Conservation (phyloP, 2,888 invertebrate genomes). For the Alloplasta piceator region DNA sequence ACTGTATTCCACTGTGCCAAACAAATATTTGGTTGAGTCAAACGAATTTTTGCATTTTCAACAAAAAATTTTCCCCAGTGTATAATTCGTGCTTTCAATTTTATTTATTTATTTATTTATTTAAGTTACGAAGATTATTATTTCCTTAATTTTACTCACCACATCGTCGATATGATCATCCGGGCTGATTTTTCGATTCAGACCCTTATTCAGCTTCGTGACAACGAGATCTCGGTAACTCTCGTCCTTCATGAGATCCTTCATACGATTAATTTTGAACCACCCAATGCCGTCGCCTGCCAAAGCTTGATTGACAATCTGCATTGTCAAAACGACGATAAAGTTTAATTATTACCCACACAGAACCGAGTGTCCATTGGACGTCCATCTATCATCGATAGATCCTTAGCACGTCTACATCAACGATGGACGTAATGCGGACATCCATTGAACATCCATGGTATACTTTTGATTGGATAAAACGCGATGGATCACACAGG, state of each 20-base stretch:
- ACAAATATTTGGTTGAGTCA: no score
- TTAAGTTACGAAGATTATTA: background rate
- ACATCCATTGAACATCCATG: no score
- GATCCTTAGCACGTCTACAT: no score
- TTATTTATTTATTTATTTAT: conserved; percentile 7
- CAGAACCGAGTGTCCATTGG: no score
- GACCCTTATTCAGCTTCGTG: conserved; percentile 96
- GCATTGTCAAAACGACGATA: conserved; percentile 25
- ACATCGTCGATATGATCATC: conserved; percentile 99
- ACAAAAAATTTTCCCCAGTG: no score
- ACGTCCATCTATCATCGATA: no score
- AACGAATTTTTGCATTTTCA: no score
- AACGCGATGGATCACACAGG: no score
- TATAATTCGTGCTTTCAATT: background rate
- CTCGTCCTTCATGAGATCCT: conserved; percentile 99
- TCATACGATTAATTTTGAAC: conserved; percentile 95
- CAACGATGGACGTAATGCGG: no score
- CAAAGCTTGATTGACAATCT: conserved; percentile 92
- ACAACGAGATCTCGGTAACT: conserved; percentile 98
- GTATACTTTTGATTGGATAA: no score
- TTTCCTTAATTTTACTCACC: conserved; percentile 85
- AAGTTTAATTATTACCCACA: no score
- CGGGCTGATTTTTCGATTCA: conserved; percentile 96
- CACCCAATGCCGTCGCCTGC: conserved; percentile 98
- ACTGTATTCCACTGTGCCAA: no score